phyloP scores from a whole-genome alignment of 2,113 vertebrate species.

The Lepisosteus oculatus region DNA sequence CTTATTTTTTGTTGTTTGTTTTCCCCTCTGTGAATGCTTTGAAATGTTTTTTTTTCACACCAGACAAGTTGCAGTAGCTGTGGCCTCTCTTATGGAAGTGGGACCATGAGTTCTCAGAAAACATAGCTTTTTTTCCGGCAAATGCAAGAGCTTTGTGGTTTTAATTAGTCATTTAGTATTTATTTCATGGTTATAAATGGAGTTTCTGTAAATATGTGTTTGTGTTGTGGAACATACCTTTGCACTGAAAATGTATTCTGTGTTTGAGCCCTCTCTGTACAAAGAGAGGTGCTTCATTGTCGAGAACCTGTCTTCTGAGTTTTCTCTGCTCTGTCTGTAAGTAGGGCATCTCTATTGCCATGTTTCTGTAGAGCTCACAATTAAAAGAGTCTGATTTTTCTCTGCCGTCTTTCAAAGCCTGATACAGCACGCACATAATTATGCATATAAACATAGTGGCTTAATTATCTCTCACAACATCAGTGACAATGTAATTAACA shows the following conservation, averaged over 20 bases:
- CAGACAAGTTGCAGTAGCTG: conserved; percentile 30
- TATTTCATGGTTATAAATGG: conserved; percentile 49
- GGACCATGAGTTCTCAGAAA: conserved; percentile 60
- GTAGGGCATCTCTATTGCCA: conserved; percentile 75
- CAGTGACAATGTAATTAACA: conserved; percentile 99
- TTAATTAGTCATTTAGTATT: conserved; percentile 67
- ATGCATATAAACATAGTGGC: conserved; percentile 99
- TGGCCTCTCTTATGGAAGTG: conserved; percentile 43
- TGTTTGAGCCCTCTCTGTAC: conserved; percentile 47
- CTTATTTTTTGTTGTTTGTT: conserved; percentile 41
- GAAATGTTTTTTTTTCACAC: conserved; percentile 33
- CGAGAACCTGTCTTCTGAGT: conserved; percentile 53
- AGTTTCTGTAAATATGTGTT: conserved; percentile 58
- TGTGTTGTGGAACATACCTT: conserved; percentile 50
- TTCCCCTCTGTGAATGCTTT: conserved; percentile 36
- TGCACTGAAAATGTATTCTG: conserved; percentile 32
- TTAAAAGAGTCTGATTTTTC: conserved; percentile 59
- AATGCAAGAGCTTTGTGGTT: conserved; percentile 57
- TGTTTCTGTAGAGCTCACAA: conserved; percentile 69
- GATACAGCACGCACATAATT: conserved; percentile 96
- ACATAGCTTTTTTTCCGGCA: conserved; percentile 52
- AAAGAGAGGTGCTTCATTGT: conserved; percentile 51
- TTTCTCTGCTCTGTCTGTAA: conserved; percentile 68
- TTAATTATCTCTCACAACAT: conserved; percentile 99
- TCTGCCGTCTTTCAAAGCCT: conserved; percentile 82